These are phyloP conservation scores for Toxotes jaculatrix DNA, from an alignment of 2,113 vertebrate genomes.

Conservation along the genomic window DNA sequence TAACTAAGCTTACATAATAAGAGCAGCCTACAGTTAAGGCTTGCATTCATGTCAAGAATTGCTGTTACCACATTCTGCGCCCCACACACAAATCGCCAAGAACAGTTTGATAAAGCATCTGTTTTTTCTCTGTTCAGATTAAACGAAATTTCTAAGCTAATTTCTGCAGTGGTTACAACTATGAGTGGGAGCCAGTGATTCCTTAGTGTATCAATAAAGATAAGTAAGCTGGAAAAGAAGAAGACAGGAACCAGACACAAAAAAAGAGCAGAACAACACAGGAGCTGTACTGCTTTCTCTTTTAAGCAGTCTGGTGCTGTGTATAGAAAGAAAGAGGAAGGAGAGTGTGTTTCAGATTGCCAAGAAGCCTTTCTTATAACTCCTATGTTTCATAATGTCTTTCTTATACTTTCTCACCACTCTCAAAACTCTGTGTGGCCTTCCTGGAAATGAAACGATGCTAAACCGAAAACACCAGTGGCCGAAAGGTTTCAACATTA, in stretches of 20 bases:
- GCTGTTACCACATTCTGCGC: not conserved
- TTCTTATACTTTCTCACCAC: not conserved
- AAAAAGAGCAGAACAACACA: not conserved
- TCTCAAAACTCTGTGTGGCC: not conserved
- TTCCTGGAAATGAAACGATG: not conserved
- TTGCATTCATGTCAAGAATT: not conserved
- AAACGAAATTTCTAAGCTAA: constrained; percentile 9
- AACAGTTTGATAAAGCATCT: not conserved
- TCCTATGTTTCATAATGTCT: not conserved
- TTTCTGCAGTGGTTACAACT: not conserved
- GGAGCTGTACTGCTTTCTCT: not conserved
- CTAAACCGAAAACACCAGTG: not conserved
- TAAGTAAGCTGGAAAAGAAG: not conserved
- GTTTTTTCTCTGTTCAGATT: not conserved
- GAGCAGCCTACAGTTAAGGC: not conserved
- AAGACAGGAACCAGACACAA: not conserved
- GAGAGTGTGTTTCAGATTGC: not conserved
- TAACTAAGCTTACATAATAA: not conserved
- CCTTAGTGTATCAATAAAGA: not conserved
- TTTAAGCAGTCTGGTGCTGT: not conserved
- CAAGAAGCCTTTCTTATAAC: not conserved
- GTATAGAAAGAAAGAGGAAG: not conserved
- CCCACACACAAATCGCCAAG: not conserved
- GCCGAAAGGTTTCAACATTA: not conserved
- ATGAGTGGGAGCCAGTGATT: not conserved